A percentile compares a stretch with the other conserved stretches of the same genome.
Conservation (phyloP, 2,888 invertebrate species). For the Noctua janthe region DNA sequence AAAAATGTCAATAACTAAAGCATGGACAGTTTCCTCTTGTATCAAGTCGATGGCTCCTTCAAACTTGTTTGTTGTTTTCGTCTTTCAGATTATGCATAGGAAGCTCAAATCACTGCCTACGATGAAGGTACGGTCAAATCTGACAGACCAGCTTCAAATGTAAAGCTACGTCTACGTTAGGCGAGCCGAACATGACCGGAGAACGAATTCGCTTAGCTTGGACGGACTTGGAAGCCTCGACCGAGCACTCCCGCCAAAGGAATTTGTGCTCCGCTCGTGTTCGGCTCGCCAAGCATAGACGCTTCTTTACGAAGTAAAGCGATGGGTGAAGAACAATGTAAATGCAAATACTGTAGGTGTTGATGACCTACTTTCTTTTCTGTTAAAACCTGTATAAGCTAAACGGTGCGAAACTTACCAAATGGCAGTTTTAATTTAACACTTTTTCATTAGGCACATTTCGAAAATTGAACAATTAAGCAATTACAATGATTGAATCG, state of each 20-base stretch:
- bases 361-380: not conserved
- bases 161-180: not conserved
- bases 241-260: too few relatives aligned
- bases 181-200: too few relatives aligned
- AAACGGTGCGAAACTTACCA: constrained; percentile 22
- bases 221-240: too few relatives aligned
- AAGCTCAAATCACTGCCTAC: constrained; percentile 1
- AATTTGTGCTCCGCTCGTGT: too few relatives aligned
- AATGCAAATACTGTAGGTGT: not conserved
- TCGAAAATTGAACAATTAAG: constrained; percentile 8
- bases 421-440: not conserved
- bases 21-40: not conserved
- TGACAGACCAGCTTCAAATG: not conserved
- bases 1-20: not conserved
- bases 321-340: not conserved
- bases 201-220: too few relatives aligned
- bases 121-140: not conserved
- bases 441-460: constrained; percentile 11
- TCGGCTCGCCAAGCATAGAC: too few relatives aligned
- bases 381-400: not conserved
- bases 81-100: not conserved
- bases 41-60: not conserved
- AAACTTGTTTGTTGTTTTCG: not conserved
- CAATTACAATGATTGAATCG: not conserved
- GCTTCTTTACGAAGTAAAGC: not conserved